Evolutionary conservation across 2,113 vertebrate species (phyloP).

Genomic region (Pterocles gutturalis): DNA sequence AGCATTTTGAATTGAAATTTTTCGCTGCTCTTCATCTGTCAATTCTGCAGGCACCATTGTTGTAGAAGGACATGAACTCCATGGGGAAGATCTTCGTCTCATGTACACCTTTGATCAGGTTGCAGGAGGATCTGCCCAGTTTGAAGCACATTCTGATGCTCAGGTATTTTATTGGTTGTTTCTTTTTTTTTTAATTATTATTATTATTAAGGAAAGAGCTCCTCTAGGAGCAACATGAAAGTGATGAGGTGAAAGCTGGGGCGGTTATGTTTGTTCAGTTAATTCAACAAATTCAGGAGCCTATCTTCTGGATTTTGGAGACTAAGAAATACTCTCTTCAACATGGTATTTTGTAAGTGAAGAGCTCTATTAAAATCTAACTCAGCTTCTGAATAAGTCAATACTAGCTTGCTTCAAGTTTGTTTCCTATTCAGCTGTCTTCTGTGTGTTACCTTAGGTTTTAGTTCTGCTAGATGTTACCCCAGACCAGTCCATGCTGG

Average conservation of each 20-base stretch:
- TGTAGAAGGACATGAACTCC: constrained; percentile 92
- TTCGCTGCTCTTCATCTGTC: background rate
- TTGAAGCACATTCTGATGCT: constrained; percentile 92
- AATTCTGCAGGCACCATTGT: constrained; percentile 82
- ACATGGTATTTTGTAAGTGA: accelerated
- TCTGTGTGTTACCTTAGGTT: constrained; percentile 75
- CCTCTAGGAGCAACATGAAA: background rate
- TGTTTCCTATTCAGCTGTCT: background rate
- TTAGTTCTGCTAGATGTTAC: constrained; percentile 91
- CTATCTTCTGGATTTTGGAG: background rate
- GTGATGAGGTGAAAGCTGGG: background rate
- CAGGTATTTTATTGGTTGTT: constrained; percentile 80
- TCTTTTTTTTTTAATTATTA: background rate
- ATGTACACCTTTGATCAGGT: constrained; percentile 91
- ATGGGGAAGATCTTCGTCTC: constrained; percentile 91
- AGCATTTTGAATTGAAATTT: background rate
- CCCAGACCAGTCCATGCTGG: constrained; percentile 95
- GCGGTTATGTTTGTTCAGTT: background rate
- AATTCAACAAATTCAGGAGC: background rate
- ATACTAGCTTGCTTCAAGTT: background rate
- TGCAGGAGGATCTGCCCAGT: constrained; percentile 80
- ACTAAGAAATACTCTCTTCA: accelerated
- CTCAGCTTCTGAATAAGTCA: background rate
- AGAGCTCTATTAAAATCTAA: background rate
- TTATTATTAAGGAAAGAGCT: background rate